Conservation (phyloP, 2,888 invertebrate genomes). For the Drosophila monieri region DNA sequence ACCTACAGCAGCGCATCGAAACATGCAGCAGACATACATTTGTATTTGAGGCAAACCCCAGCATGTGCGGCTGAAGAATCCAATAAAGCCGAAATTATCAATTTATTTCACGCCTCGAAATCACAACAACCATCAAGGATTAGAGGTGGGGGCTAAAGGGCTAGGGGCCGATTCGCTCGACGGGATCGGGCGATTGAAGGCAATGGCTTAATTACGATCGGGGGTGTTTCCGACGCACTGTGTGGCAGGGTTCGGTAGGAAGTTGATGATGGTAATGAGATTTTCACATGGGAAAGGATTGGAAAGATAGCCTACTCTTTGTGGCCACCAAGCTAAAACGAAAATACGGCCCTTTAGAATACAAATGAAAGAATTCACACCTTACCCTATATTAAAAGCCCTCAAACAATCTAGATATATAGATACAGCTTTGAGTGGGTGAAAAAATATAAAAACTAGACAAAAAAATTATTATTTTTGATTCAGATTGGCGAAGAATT, state of each 20-base stretch:
- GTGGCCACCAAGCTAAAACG: background rate
- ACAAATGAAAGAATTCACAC: background rate
- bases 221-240: constrained; percentile 33
- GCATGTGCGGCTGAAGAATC: constrained; percentile 56
- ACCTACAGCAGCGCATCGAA: constrained; percentile 73
- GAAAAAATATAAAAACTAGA: too few relatives aligned
- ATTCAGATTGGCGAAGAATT: background rate
- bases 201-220: constrained; percentile 76
- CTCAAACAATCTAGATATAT: background rate
- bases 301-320: background rate
- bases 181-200: constrained; percentile 33
- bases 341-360: background rate
- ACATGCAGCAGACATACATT: constrained; percentile 27
- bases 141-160: constrained; percentile 19
- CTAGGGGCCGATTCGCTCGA: constrained; percentile 2
- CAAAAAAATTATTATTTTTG: too few relatives aligned
- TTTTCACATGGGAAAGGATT: constrained; percentile 19
- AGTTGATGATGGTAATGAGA: constrained; percentile 37
- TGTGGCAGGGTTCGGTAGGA: constrained; percentile 33
- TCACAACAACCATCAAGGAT: constrained; percentile 56
- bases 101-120: constrained; percentile 81
- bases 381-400: background rate
- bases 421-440: too few relatives aligned
- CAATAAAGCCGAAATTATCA: constrained; percentile 81
- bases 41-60: constrained; percentile 34